Evolutionary conservation across 2,888 invertebrate genomes (phyloP), one percentile per base, ranked within the genome.

Genomic region (Carcina quercana): DNA sequence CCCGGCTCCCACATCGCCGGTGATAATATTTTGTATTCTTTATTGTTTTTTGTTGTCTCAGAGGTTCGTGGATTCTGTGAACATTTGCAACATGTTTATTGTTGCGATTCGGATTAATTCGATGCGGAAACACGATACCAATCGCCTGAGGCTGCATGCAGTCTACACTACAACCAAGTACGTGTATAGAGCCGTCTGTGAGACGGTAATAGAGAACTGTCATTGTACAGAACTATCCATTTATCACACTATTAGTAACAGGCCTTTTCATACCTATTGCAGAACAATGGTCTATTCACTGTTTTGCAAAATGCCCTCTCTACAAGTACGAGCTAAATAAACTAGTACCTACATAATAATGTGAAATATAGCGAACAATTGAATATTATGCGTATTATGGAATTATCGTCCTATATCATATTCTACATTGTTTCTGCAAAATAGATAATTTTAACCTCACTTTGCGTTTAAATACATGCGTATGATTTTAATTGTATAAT

Each of bases 231-330:
- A 60, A 57, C 56, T 64, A 66, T 64, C 66, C 61, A 68, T 71
- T 66, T 67, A 71, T 69, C 61, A 59, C 57, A 58, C 59, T 54
- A 57, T 59, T 54, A 54, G 64, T 53, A 61, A 65, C 59, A 65
- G 56, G 48, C 59, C 63, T 70, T 70, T 73, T 67, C 69, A 67
- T 70, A 64, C 63, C 54, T 54, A 53, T 61, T 62, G 56, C 59
- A 53, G 67, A 74, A 78, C 76, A 79, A 78, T 78, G 55, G 66
- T 45, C 60, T 58, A 69, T 78, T 76, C 67, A 71, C 54, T 30
- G 59, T 66, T 72, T 70, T 66, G 63, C 65, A 65, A 69, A 71
- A 66, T 37, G 27, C 32, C 37, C 26, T 67, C 54, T 54, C 62
- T 63, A 59, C 59, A 60, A 60, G 60, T 63, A 59, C 59, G 61